Base-by-base conservation (phyloP, 1,140 invertebrate species). In the Formica exsecta region DNA sequence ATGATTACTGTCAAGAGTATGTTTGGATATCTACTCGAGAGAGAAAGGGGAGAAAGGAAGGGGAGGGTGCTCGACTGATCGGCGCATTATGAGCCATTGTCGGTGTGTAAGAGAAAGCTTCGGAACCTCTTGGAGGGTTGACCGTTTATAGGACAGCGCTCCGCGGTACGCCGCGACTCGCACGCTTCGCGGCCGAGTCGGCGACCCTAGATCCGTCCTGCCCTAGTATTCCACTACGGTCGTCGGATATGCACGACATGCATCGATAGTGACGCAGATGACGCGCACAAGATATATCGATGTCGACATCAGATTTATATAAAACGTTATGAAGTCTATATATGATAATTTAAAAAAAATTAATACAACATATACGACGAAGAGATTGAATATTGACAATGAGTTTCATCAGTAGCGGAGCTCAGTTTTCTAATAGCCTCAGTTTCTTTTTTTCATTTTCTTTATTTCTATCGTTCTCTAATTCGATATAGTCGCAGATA, bases 171-270 rank as follows among this genome's bases (percentile, higher is more conserved):
- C 59, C 71, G 77, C 62, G 76, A 48, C 19, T 29, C 13, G 61
- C 57, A 71, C 25, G 38, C 64, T 81, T 75, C 64, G 73, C 64
- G 57, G 32, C 54, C 38, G 25, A 86, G 81, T 90, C 89, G 81
- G 62, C 57, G 81, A 90, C 88, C 86, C 86, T 77, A 70, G 29
- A 62, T 57, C 59, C 77, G 36, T 84, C 48, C 71, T 90, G 88
- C 57, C 86, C 86, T 62, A 88, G 66, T 88, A 86, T 71, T 89
- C 86, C 80, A 87, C 64, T 85, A 84, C 41, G 62, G 54, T 44
- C 73, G 54, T 44, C 79, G 86, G 68, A 86, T 80, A 76, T 77
- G 86, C 86, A 86, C 57, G 73, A 62, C 36, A 48, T 62, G 75
- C 83, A 54, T 87, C 81, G 75, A 81, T 41, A 68, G 51, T 74